phyloP scores from a whole-genome alignment of 2,797 vertebrate genomes.

The Urocyon cinereoargenteus region DNA sequence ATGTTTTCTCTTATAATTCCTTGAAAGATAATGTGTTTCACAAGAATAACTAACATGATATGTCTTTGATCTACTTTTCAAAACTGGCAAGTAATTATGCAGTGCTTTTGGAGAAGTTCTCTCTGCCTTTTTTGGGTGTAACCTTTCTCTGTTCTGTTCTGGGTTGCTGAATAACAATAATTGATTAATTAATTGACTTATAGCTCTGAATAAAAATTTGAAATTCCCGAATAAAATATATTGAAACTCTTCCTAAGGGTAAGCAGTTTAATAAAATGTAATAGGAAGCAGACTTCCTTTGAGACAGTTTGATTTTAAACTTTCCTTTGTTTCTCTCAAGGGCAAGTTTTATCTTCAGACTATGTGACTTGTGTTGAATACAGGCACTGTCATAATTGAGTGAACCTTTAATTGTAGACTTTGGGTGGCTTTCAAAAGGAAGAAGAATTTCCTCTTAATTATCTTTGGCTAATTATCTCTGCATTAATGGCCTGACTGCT shows the following conservation, averaged over 20 bases:
- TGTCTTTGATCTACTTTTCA: conserved; percentile 22
- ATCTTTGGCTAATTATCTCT: conserved; percentile 77
- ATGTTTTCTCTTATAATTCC: neutral
- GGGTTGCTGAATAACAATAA: conserved; percentile 50
- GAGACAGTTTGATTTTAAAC: conserved; percentile 68
- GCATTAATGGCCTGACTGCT: conserved; percentile 56
- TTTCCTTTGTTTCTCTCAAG: conserved; percentile 69
- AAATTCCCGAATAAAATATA: conserved; percentile 41
- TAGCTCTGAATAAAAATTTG: conserved; percentile 53
- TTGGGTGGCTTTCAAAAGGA: conserved; percentile 66
- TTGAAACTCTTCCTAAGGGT: neutral
- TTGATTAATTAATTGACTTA: conserved; percentile 64
- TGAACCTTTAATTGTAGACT: conserved; percentile 72
- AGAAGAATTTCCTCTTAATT: conserved; percentile 74
- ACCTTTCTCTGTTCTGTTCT: neutral
- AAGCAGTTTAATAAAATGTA: conserved; percentile 45
- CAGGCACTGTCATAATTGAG: conserved; percentile 60
- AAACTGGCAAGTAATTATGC: conserved; percentile 15
- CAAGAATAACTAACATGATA: neutral
- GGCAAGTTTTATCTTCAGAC: conserved; percentile 65
- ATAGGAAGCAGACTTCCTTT: neutral
- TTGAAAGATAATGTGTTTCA: neutral
- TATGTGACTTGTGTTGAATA: conserved; percentile 72
- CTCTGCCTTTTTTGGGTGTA: neutral
- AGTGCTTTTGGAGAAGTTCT: neutral